Evolutionary conservation across 2,113 vertebrate species (phyloP), one percentile per base, ranked within the genome.

Genomic region (human (Homo sapiens)): DNA sequence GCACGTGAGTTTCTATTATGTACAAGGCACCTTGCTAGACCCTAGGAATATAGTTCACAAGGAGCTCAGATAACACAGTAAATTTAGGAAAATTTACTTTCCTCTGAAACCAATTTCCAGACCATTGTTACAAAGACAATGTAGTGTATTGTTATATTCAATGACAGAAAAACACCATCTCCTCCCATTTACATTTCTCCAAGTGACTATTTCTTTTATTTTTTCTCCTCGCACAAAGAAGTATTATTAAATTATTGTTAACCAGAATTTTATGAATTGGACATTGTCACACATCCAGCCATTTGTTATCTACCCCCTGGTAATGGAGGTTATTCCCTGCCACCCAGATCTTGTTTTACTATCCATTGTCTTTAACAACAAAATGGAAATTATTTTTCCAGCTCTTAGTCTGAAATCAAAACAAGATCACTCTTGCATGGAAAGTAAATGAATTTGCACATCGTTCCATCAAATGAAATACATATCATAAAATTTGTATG

Each of bases 71-170:
- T 57, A 66, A 22, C 55, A 93, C 18, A 84, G 23, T 43, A 92
- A 79, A 17, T 57, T 92, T 82, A 75, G 30, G 30, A 48, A 92
- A 84, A 87, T 70, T 68, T 30, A 87, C 66, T 95, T 80, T 81
- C 22, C 35, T 93, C 23, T 45, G 48, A 96, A 95, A 96, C 92
- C 59, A 93, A 93, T 96, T 98, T 93, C 57, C 30, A 90, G 61
- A 17, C 64, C 32, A 89, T 45, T 84, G 32, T 96, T 76, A 98
- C 10, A 78, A 87, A 94, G 35, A 86, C 5, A 40, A 7, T 22
- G 32, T 11, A 48, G 11, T 30, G 50, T 52, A 94, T 72, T 93
- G 48, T 88, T 91, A 84, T 20, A 84, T 43, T 87, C 38, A 73
- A 43, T 92, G 32, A 92, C 16, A 92, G 35, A 95, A 96, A 52